Conservation (phyloP, 2,888 invertebrate genomes). For the Rotaria magnacalcarata region DNA sequence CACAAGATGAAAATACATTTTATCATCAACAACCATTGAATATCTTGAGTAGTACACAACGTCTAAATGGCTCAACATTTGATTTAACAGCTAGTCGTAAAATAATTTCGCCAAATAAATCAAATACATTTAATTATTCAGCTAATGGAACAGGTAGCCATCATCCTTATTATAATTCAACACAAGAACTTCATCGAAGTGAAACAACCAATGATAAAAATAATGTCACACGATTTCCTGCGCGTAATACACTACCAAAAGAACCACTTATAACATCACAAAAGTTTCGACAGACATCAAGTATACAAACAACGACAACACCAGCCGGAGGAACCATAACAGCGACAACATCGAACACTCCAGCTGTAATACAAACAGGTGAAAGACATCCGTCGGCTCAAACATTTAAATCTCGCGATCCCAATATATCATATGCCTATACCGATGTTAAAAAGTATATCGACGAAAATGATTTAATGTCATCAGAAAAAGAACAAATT, state of each 20-base stretch:
- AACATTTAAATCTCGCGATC: slow-evolving; percentile 53
- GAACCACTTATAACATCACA: not conserved
- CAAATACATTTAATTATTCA: not conserved
- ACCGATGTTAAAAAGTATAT: slow-evolving; percentile 55
- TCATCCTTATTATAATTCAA: not conserved
- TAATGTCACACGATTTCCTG: not conserved
- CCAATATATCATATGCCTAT: slow-evolving; percentile 55
- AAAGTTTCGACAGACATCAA: not conserved
- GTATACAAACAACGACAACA: not conserved
- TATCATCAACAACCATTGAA: not conserved
- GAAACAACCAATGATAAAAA: not conserved
- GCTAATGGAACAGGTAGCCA: not conserved
- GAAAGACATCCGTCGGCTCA: slow-evolving; percentile 17
- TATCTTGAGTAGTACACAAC: not conserved
- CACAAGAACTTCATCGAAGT: slow-evolving; percentile 3
- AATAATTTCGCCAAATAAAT: not conserved
- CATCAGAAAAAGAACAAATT: slow-evolving; percentile 51
- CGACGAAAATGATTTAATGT: slow-evolving; percentile 55
- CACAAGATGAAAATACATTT: not conserved
- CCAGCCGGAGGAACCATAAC: not conserved
- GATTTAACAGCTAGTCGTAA: not conserved
- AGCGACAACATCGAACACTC: no score
- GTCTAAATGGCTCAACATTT: not conserved
- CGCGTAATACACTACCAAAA: not conserved
- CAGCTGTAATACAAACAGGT: not conserved